Base-by-base conservation (phyloP, 2,888 invertebrate genomes). In the Drosophila rellima region DNA sequence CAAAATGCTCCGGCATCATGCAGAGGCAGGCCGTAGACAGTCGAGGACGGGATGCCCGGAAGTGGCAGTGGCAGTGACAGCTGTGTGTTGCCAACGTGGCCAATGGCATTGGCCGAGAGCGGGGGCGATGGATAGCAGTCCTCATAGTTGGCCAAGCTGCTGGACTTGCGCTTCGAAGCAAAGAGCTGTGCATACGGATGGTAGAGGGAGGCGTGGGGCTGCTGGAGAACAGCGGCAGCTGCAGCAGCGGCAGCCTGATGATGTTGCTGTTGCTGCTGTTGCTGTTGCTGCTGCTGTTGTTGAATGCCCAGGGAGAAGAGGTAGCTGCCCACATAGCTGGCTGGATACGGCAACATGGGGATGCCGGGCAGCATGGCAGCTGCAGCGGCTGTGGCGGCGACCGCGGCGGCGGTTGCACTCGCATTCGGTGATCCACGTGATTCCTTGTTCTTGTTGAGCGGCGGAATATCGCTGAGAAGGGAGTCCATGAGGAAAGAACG, bases 401-500 rank as follows among this genome's bases (percentile, higher is more conserved):
- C 91, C 77, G 82, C 83, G 20, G 85, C 82, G 7, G 89, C 87
- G 0, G 82, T 76, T 11, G 82, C 67, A 42, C 64, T 57, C 2
- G 91, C 61, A 2, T 76, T 84, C 4, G 87, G 78, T 4, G 88
- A 84, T 18, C 79, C 78, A 13, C 90, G 67, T 13, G 61, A 73
- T 37, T 91, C 91, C 72, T 89, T 90, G 17, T 67, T 68, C 80
- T 91, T 91, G 23, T 82, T 80, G 37, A 94, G 93, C 44, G 82
- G 51, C 52, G 94, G 93, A 63, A 94, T 94, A 86, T 94, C 94
- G 93, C 95, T 95, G 76, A 97, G 96, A 62, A 97, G 92, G 55
- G 96, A 95, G 89, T 97, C 97, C 89, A 97, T 96, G 62, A 96
- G 92, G 90, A 97, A 97, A 76, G 96, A 96, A 80, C 96, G 95